Percentiles rank a stretch among this genome's conserved stretches.
Conservation (phyloP, 30 jellyfish, hydroid and myxozoan genomes). For the Haliclystus octoradiatus region DNA sequence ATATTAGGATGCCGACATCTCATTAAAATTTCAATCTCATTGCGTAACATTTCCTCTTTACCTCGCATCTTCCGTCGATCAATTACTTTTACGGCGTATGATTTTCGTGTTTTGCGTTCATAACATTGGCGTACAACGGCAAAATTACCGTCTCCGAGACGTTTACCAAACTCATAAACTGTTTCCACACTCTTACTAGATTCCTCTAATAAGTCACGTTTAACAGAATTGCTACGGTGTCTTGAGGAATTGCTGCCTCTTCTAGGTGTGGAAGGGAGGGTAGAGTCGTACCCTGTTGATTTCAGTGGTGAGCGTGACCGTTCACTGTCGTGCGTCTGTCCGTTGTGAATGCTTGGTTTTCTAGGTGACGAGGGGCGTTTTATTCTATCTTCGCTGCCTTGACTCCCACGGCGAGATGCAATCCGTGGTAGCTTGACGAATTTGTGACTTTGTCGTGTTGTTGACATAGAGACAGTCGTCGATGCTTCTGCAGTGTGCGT, state of each 20-base stretch:
- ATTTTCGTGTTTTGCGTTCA: conserved; percentile 44
- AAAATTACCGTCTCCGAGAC: conserved; percentile 92
- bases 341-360: not conserved
- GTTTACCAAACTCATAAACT: conserved; percentile 54
- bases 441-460: not conserved
- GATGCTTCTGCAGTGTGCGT: not conserved
- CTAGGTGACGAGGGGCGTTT: not conserved
- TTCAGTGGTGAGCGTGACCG: not conserved
- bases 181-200: conserved; percentile 31
- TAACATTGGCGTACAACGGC: conserved; percentile 84
- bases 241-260: not conserved
- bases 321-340: not conserved
- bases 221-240: not conserved
- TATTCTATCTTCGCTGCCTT: not conserved
- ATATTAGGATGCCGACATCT: conserved; percentile 75
- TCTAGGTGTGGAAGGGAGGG: too few relatives aligned
- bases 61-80: conserved; percentile 78
- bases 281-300: not conserved
- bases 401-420: not conserved
- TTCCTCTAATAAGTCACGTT: not conserved
- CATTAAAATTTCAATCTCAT: conserved; percentile 74
- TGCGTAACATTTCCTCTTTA: conserved; percentile 62
- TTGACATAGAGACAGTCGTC: not conserved
- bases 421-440: not conserved
- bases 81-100: conserved; percentile 74